phyloP scores from a whole-genome alignment of 2,888 invertebrate species.

The Corbicula japonica region DNA sequence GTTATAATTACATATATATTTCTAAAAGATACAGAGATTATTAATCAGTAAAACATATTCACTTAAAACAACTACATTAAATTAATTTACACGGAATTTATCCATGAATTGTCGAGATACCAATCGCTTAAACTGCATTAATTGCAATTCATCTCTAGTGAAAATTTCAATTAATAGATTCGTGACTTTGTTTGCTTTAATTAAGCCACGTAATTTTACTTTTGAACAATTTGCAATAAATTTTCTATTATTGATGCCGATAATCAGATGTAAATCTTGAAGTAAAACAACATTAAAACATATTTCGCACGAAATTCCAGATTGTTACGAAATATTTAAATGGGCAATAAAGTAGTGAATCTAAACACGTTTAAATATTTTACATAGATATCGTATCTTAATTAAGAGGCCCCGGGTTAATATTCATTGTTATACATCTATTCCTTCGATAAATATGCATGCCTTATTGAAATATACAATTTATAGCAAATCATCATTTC shows the following conservation, averaged over 20 bases:
- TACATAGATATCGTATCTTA: slow-evolving; percentile 20
- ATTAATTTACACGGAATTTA: no score
- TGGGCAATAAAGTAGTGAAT: slow-evolving; percentile 50
- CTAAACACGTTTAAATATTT: slow-evolving; percentile 34
- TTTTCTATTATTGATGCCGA: no score
- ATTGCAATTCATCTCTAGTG: slow-evolving; percentile 21
- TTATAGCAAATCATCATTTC: slow-evolving; percentile 30
- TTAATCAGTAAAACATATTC: no score
- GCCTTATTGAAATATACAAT: slow-evolving; percentile 31
- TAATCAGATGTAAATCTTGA: slow-evolving; percentile 29
- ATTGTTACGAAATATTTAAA: slow-evolving; percentile 59
- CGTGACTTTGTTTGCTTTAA: neutral
- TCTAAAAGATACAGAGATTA: no score
- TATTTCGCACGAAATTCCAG: slow-evolving; percentile 9
- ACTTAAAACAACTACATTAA: no score
- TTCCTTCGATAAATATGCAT: slow-evolving; percentile 33
- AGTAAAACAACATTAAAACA: slow-evolving; percentile 18
- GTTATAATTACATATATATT: no score
- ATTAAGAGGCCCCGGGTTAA: slow-evolving; percentile 15
- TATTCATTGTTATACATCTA: slow-evolving; percentile 3
- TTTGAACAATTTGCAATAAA: slow-evolving; percentile 8
- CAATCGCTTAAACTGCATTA: no score
- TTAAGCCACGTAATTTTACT: slow-evolving; percentile 1
- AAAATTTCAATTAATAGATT: slow-evolving; percentile 8
- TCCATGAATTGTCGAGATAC: no score